phyloP scores from a whole-genome alignment of 1,140 invertebrate species.

The Trachymyrmex cornetzi region DNA sequence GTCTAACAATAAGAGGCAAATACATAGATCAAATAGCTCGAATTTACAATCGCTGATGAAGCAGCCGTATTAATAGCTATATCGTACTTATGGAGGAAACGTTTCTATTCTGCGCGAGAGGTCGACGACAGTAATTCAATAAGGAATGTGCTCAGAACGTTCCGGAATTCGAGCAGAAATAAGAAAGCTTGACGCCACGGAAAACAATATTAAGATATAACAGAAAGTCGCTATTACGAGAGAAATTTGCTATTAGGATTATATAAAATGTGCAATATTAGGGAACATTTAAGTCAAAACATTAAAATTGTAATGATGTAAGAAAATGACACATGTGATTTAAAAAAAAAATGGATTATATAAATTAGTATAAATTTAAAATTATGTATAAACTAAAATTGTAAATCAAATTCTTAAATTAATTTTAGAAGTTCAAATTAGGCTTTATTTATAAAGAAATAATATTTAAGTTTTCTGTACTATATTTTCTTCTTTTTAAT shows the following conservation, averaged over 20 bases:
- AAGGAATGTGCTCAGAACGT: conserved; percentile 25
- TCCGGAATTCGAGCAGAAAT: conserved; percentile 53
- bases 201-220: conserved; percentile 38
- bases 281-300: not conserved
- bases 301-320: not conserved
- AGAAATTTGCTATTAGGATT: conserved; percentile 32
- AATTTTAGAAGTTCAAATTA: not conserved
- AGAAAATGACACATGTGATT: not conserved
- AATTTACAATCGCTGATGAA: not conserved
- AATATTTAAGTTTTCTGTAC: not conserved
- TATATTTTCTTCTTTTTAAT: not conserved
- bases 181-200: conserved; percentile 54
- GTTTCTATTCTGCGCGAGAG: conserved; percentile 43
- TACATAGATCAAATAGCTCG: not conserved
- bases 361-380: not conserved
- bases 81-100: conserved; percentile 15
- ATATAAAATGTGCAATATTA: conserved; percentile 38
- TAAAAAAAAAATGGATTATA: not conserved
- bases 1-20: not conserved
- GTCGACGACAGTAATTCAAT: conserved; percentile 59
- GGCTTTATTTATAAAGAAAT: not conserved
- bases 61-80: conserved; percentile 13
- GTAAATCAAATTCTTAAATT: not conserved
- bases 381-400: conserved; percentile 8
- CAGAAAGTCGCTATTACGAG: not conserved